A percentile compares a stretch with the other conserved stretches of the same genome.
Conservation (phyloP, 2,797 vertebrate genomes). For the Limosa lapponica region DNA sequence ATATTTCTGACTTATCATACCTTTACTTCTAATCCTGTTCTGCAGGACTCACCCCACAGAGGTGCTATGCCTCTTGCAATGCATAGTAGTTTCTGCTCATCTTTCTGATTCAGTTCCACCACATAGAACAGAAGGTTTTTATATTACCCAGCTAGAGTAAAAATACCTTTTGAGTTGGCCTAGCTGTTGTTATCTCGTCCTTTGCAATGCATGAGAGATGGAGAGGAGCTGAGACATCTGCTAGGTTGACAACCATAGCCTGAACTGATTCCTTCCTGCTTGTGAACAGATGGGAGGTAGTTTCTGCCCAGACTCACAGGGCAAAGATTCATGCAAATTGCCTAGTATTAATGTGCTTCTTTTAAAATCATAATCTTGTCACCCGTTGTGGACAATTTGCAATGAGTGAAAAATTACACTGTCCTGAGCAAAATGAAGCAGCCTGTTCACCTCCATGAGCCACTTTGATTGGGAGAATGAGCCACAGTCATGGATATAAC, state of each 20-base stretch:
- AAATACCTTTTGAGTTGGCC: neutral
- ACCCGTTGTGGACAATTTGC: neutral
- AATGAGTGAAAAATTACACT: neutral
- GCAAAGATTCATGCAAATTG: neutral
- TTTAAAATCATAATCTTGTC: neutral
- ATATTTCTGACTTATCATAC: neutral
- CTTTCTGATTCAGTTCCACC: neutral
- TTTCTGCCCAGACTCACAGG: neutral
- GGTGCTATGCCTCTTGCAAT: neutral
- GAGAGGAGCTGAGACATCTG: neutral
- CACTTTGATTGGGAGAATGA: neutral
- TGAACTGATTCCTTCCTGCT: neutral
- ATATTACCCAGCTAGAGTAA: neutral
- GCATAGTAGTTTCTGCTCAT: neutral
- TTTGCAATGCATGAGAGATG: neutral
- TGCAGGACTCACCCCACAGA: neutral
- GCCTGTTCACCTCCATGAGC: neutral
- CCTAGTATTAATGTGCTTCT: neutral
- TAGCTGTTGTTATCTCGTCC: neutral
- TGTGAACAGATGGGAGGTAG: neutral
- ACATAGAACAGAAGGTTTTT: accelerated
- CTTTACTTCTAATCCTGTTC: neutral
- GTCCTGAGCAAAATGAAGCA: neutral
- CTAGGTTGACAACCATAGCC: neutral
- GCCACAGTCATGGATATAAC: neutral